Conservation (phyloP, 2,113 vertebrate genomes). For the Sialia sialis region DNA sequence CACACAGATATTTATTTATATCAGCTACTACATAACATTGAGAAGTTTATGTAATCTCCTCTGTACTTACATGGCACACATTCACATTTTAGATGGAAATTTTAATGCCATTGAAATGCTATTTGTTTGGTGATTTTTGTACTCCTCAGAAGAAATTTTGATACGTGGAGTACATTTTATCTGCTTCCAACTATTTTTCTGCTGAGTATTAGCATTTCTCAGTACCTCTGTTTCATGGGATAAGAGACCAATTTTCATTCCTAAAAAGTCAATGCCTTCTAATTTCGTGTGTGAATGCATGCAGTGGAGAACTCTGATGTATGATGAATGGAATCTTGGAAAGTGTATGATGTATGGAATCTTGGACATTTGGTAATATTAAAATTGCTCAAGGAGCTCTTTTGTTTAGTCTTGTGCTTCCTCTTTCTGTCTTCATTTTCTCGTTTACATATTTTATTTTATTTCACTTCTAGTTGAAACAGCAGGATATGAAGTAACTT, state of each 20-base stretch:
- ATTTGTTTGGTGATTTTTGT: not conserved
- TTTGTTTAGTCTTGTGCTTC: not conserved
- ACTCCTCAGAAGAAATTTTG: not conserved
- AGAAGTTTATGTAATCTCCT: not conserved
- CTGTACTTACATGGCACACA: not conserved
- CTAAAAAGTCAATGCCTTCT: not conserved
- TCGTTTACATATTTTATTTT: conserved; percentile 43
- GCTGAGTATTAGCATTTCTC: not conserved
- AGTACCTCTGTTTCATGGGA: not conserved
- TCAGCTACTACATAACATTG: not conserved
- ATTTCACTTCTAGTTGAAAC: conserved; percentile 2
- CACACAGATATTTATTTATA: not conserved
- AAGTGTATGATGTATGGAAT: not conserved
- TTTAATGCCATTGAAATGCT: not conserved
- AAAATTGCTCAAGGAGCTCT: not conserved
- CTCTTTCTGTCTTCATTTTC: not conserved
- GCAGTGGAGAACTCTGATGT: not conserved
- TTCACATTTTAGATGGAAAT: not conserved
- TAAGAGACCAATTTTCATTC: not conserved
- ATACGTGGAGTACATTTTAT: not conserved
- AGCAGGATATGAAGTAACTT: conserved; percentile 3
- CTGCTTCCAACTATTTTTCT: not conserved
- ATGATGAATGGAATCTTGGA: not conserved
- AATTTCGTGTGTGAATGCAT: not conserved
- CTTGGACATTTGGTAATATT: not conserved